Base-by-base conservation (phyloP, 2,113 vertebrate genomes). In the Perccottus glenii region DNA sequence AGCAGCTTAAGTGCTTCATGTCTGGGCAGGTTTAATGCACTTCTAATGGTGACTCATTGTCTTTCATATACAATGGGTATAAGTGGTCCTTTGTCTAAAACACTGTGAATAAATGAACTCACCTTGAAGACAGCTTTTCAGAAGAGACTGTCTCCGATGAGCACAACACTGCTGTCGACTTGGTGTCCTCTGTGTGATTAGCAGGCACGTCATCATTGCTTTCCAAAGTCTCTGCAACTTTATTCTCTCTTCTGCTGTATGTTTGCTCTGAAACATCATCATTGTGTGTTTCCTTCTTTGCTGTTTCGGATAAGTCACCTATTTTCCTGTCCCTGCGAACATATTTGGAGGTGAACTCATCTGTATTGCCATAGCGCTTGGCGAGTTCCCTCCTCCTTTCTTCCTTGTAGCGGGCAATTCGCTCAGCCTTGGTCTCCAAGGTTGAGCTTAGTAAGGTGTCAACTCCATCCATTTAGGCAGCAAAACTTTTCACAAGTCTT, bases 351-450 rank as follows among this genome's bases (percentile, higher is more conserved):
- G 85, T 76, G 66, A 85, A 77, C 16, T 93, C 91, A 0, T 93
- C 90, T 0, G 86, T 67, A 80, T 87, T 88, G 67, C 90, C 90
- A 6, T 93, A 93, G 45, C 88, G 90, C 58, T 93, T 90, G 0
- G 92, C 92, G 16, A 94, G 83, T 79, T 92, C 90, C 62, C 91
- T 86, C 62, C 91, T 90, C 60, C 93, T 83, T 44, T 93, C 92
- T 2, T 92, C 92, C 64, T 94, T 94, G 88, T 93, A 93, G 69
- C 92, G 88, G 15, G 93, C 93, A 4, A 94, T 94, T 19, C 92
- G 87, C 60, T 93, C 92, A 9, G 93, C 93, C 77, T 93, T 93
- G 55, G 91, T 91, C 60, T 94, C 92, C 16, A 77, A 62, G 11
- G 85, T 62, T 1, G 89, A 88, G 81, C 78, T 90, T 80, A 89